Conservation (phyloP, 2,797 vertebrate species). For the Channallabes apus region DNA sequence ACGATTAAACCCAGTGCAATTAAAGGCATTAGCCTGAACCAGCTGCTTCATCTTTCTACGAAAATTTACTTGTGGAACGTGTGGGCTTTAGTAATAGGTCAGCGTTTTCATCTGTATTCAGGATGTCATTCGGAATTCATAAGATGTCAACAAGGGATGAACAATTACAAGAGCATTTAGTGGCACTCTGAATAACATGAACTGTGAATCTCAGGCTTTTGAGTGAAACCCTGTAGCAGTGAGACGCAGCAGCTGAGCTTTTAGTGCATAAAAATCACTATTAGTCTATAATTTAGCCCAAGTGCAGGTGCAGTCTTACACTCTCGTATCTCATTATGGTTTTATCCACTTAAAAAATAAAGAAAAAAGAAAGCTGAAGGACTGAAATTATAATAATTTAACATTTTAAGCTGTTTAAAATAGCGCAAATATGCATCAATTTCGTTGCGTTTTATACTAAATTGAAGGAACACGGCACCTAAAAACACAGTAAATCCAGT, state of each 20-base stretch:
- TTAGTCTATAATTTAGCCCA: conserved; percentile 13
- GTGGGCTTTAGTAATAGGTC: conserved; percentile 33
- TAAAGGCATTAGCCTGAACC: conserved; percentile 53
- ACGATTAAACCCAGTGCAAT: conserved; percentile 43
- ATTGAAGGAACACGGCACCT: no score
- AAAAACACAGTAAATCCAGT: no score
- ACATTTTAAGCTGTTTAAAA: background rate
- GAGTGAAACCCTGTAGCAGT: conserved; percentile 9
- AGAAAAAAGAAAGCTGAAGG: background rate
- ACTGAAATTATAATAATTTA: background rate
- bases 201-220: conserved; percentile 19
- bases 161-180: conserved; percentile 21
- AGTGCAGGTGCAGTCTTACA: conserved; percentile 8
- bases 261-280: conserved; percentile 10
- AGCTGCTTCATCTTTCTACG: conserved; percentile 50
- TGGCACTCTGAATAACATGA: conserved; percentile 6
- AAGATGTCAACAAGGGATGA: conserved; percentile 19
- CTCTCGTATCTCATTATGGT: background rate
- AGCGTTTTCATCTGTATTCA: conserved; percentile 30
- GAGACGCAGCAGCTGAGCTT: conserved; percentile 24
- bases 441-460: background rate
- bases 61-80: conserved; percentile 27
- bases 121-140: conserved; percentile 41
- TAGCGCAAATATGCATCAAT: background rate
- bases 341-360: background rate